A percentile compares a stretch with the other conserved stretches of the same genome.
Conservation (phyloP, 2,113 vertebrate species). For the Clinocottus analis region DNA sequence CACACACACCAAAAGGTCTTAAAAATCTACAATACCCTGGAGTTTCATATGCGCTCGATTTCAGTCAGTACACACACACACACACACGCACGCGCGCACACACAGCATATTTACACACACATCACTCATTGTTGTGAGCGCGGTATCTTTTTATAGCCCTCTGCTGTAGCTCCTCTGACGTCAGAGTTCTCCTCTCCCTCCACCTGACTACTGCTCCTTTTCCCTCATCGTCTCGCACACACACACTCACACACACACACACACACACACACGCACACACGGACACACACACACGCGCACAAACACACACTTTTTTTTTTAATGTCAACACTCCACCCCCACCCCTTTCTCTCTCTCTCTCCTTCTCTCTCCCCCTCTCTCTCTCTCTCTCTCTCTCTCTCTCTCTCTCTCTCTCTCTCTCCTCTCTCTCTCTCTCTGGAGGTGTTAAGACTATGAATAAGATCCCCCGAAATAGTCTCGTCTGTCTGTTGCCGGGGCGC, state of each 20-base stretch:
- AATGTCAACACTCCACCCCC: conserved; percentile 30
- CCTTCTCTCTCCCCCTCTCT: background rate
- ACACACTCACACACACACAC: background rate
- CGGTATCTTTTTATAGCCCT: conserved; percentile 59
- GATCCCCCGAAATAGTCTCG: conserved; percentile 58
- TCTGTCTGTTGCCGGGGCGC: conserved; percentile 64
- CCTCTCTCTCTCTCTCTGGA: conserved; percentile 1
- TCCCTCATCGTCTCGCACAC: conserved; percentile 3
- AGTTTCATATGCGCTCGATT: background rate
- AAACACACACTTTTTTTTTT: conserved; percentile 25
- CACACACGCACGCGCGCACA: conserved; percentile 5
- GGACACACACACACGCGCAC: conserved; percentile 12
- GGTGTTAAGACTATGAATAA: conserved; percentile 58
- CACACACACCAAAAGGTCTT: background rate
- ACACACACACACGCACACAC: conserved; percentile 14
- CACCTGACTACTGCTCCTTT: conserved; percentile 26
- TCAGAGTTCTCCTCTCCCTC: conserved; percentile 40
- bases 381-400: background rate
- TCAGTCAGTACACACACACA: conserved; percentile 1
- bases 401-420: background rate
- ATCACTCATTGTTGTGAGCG: conserved; percentile 1
- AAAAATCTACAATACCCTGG: background rate
- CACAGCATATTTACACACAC: background rate
- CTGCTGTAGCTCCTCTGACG: conserved; percentile 49
- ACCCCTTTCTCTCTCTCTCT: background rate